phyloP scores from a whole-genome alignment of 1,140 invertebrate species.

The Microplitis demolitor region DNA sequence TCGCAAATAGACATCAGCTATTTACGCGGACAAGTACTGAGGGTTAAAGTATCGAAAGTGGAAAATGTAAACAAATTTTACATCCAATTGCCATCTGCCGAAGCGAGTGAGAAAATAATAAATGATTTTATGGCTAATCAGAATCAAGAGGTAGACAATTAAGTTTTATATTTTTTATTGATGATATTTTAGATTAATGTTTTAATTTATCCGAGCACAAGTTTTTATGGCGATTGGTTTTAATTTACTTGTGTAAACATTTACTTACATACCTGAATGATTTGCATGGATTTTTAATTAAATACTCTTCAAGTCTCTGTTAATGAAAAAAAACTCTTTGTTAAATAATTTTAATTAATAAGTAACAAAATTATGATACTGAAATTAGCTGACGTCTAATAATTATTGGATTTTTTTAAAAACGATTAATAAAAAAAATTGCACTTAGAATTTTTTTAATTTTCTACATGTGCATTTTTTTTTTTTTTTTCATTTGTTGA shows the following conservation, averaged over 20 bases:
- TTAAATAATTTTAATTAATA: not conserved
- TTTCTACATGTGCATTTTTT: too few relatives aligned
- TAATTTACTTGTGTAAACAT: too few relatives aligned
- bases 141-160: constrained; percentile 42
- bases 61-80: constrained; percentile 50
- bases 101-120: constrained; percentile 39
- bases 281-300: not conserved
- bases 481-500: too few relatives aligned
- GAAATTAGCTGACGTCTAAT: too few relatives aligned
- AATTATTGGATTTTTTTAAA: too few relatives aligned
- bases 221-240: too few relatives aligned
- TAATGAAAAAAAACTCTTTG: not conserved
- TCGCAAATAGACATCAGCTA: constrained; percentile 48
- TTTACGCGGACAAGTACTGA: constrained; percentile 51
- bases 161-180: not conserved
- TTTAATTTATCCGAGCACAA: not conserved
- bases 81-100: constrained; percentile 51
- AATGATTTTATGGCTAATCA: constrained; percentile 43
- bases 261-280: too few relatives aligned
- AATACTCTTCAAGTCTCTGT: not conserved
- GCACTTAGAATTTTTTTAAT: too few relatives aligned
- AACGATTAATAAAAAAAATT: too few relatives aligned
- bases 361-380: not conserved
- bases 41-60: constrained; percentile 49
- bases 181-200: not conserved